Conservation (phyloP, 2,888 invertebrate species). For the Cosmia pyralina region DNA sequence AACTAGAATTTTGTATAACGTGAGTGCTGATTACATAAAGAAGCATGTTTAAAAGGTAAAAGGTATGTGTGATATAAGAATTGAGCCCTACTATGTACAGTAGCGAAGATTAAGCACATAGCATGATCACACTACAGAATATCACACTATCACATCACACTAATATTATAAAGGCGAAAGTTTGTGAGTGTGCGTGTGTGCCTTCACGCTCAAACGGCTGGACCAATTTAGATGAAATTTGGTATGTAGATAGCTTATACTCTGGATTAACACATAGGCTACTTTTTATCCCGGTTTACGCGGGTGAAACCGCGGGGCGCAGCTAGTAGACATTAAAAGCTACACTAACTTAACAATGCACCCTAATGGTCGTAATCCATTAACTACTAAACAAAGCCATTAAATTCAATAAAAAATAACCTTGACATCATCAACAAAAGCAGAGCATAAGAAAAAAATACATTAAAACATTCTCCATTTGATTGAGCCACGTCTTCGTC, state of each 20-base stretch:
- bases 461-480: slow-evolving; percentile 48
- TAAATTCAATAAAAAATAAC: slow-evolving; percentile 49
- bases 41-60: not conserved
- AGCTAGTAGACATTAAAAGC: not conserved
- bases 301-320: too few relatives aligned
- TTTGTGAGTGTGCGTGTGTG: too few relatives aligned
- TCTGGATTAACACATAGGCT: too few relatives aligned
- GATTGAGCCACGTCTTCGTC: slow-evolving; percentile 58
- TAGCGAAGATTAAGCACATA: not conserved
- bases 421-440: slow-evolving; percentile 49
- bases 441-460: slow-evolving; percentile 36
- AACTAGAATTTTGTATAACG: slow-evolving; percentile 11
- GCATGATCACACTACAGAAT: too few relatives aligned
- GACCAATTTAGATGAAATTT: too few relatives aligned
- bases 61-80: not conserved
- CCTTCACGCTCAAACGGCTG: too few relatives aligned
- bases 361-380: slow-evolving; percentile 6
- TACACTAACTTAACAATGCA: slow-evolving; percentile 11
- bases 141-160: too few relatives aligned
- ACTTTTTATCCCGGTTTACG: too few relatives aligned
- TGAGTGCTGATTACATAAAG: not conserved
- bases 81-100: not conserved
- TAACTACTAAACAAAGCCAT: slow-evolving; percentile 25
- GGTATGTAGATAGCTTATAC: too few relatives aligned
- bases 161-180: too few relatives aligned